phyloP scores from a whole-genome alignment of 1,140 invertebrate species.

The Hycleus cichorii region DNA sequence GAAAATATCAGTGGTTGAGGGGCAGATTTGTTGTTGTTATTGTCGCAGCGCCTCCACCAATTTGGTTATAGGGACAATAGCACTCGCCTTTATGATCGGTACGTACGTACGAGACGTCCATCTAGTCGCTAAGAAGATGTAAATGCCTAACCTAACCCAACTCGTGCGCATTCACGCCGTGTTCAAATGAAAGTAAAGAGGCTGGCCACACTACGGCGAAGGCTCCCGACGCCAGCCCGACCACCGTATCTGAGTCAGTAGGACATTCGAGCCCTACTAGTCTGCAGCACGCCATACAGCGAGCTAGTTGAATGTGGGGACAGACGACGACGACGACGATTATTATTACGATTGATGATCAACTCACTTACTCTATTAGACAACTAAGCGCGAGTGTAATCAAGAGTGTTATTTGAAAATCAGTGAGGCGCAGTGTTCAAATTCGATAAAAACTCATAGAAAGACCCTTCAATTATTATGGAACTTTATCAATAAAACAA shows the following conservation, averaged over 20 bases:
- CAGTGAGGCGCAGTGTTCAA: no score
- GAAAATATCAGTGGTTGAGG: no score
- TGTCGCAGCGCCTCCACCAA: no score
- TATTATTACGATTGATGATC: no score
- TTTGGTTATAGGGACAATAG: no score
- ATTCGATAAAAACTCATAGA: no score
- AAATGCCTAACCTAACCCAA: slow-evolving; percentile 28
- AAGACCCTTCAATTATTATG: no score
- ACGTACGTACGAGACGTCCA: background rate
- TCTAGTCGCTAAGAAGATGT: no score
- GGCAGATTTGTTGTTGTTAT: no score
- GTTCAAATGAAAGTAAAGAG: slow-evolving; percentile 45
- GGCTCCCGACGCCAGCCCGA: slow-evolving; percentile 43
- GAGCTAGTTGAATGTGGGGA: slow-evolving; percentile 15
- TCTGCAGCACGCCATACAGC: slow-evolving; percentile 11
- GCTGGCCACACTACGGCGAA: slow-evolving; percentile 35
- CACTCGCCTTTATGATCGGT: no score
- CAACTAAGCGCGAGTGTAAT: slow-evolving; percentile 8
- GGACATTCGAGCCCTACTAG: slow-evolving; percentile 33
- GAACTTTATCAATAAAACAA: no score
- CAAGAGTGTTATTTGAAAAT: no score
- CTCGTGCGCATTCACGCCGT: slow-evolving; percentile 23
- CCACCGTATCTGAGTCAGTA: slow-evolving; percentile 41
- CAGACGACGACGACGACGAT: background rate
- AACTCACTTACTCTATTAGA: background rate